Evolutionary conservation across 2,797 vertebrate species (phyloP), one percentile per base, ranked within the genome.

Genomic region (Bucorvus abyssinicus): DNA sequence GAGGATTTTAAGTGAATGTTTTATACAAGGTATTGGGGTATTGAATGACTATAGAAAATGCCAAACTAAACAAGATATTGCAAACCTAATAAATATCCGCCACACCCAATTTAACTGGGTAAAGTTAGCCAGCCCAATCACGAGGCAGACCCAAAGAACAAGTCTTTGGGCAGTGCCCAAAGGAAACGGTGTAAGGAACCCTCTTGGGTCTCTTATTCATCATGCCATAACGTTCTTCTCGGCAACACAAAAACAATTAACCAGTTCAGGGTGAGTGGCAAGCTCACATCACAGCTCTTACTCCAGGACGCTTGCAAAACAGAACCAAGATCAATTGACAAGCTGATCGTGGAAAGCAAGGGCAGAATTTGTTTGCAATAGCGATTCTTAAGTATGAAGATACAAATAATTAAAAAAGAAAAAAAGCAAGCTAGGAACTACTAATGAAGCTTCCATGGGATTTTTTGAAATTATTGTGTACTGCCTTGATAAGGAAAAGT

Each of bases 101-200:
- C 9, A 19, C 79, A 70, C 79, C 89, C 87, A 61, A 10, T 27
- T 67, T 34, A 75, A 85, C 45, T 76, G 88, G 81, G 59, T 70
- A 47, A 59, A 79, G 65, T 5, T 91, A 70, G 47, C 60, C 89
- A 86, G 87, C 36, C 59, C 73, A n/a, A 68, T 92, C 86, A 90
- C 59, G 24, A 76, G 82, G 67, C 79, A 71, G 82, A 61, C 22
- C 75, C 88, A 90, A 79, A 78, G 64, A 86, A 36, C 65, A 67
- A 60, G 90, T 21, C 78, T 84, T 24, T 94, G 96, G 91, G 95
- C 83, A 96, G 52, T 93, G 73, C 91, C 92, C 93, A 94, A 84
- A 93, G 93, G 93, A 94, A 95, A 89, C 50, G 4, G 20, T 63
- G 63, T 30, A 60, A 91, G 52, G 64, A 95, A 63, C 74, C 70